Evolutionary conservation across 2,113 vertebrate species (phyloP).

Genomic region (Narcine bancroftii): DNA sequence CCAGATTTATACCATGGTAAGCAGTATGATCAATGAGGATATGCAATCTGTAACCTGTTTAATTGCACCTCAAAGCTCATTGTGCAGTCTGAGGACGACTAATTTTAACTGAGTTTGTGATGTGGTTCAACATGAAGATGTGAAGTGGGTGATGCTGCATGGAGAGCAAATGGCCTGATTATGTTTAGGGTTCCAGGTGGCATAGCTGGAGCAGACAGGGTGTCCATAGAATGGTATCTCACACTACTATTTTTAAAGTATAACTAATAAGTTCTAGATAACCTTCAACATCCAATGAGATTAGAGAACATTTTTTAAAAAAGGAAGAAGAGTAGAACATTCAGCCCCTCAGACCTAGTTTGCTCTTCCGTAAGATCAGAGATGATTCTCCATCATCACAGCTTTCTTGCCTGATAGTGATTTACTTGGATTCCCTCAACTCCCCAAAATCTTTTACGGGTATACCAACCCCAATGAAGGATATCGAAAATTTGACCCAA

Average conservation of each 20-base stretch:
- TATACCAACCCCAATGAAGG: too few relatives aligned
- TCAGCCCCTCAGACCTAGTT: too few relatives aligned
- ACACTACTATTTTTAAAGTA: not conserved
- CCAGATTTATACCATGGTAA: not conserved
- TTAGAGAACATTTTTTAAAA: too few relatives aligned
- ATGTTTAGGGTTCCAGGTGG: not conserved
- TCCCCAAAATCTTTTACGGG: too few relatives aligned
- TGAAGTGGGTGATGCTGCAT: not conserved
- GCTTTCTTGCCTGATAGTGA: too few relatives aligned
- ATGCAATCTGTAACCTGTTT: not conserved
- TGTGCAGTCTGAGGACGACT: not conserved
- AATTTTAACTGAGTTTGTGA: not conserved
- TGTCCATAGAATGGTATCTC: not conserved
- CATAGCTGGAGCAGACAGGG: not conserved
- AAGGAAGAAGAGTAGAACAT: too few relatives aligned
- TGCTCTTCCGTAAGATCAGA: too few relatives aligned
- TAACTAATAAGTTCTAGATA: not conserved
- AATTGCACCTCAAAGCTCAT: not conserved
- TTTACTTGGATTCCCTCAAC: too few relatives aligned
- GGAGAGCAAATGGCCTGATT: not conserved
- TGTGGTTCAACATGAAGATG: not conserved
- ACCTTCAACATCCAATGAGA: too few relatives aligned
- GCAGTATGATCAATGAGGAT: not conserved
- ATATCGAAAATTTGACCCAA: too few relatives aligned
- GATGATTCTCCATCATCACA: too few relatives aligned